These are phyloP conservation scores for Puffinus mauretanicus DNA, from an alignment of 2,113 vertebrate genomes.

Conservation along the genomic window DNA sequence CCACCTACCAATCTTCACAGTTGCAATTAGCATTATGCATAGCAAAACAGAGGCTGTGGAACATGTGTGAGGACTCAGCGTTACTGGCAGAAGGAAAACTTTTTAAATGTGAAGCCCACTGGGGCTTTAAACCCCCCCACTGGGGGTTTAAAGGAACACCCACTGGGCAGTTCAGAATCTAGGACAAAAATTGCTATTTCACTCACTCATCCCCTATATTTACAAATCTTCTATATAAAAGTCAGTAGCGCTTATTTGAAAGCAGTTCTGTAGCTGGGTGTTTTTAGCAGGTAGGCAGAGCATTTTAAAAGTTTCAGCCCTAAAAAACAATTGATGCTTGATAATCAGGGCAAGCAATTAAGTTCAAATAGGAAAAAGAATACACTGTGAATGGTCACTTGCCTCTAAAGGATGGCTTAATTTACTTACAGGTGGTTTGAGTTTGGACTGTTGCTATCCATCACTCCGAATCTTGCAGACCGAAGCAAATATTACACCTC, in stretches of 20 bases:
- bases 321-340: not conserved
- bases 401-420: not conserved
- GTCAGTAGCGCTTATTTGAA: not conserved
- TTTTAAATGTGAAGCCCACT: constrained; percentile 13
- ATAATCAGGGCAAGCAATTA: constrained; percentile 8
- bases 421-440: not conserved
- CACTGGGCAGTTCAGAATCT: not conserved
- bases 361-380: not conserved
- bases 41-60: not conserved
- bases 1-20: not conserved
- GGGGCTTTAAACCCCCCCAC: no score
- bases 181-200: constrained; percentile 14
- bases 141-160: not conserved
- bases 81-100: not conserved
- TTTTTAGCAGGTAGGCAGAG: not conserved
- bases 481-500: not conserved
- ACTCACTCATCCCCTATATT: not conserved
- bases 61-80: not conserved
- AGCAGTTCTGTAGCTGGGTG: not conserved
- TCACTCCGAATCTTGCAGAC: not conserved
- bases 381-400: not conserved
- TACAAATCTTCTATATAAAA: constrained; percentile 17
- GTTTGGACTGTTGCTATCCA: not conserved
- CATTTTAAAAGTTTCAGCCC: not conserved
- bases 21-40: not conserved